phyloP scores from a whole-genome alignment of 2,888 invertebrate genomes.

The Lasioglossum oenotherae region DNA sequence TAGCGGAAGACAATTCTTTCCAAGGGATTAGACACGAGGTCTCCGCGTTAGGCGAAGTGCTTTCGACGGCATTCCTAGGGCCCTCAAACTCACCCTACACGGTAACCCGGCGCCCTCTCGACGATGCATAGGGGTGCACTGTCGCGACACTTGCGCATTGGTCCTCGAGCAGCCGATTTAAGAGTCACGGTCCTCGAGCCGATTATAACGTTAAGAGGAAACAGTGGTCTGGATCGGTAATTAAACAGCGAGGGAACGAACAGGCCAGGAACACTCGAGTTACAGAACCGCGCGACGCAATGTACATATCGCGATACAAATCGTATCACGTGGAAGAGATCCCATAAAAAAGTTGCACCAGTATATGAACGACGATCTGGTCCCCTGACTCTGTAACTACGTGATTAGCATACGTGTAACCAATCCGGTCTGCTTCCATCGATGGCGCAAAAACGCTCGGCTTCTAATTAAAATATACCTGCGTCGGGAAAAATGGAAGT shows the following conservation, averaged over 20 bases:
- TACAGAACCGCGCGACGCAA: not conserved
- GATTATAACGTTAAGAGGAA: conserved; percentile 69
- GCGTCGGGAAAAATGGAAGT: not conserved
- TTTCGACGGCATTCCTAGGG: conserved; percentile 64
- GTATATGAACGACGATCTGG: not conserved
- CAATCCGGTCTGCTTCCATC: not conserved
- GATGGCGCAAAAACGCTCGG: not conserved
- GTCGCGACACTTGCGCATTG: conserved; percentile 76
- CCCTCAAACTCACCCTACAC: conserved; percentile 61
- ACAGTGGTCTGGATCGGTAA: conserved; percentile 63
- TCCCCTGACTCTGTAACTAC: not conserved
- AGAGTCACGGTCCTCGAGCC: conserved; percentile 66
- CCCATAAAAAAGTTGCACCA: not conserved
- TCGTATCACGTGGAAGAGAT: not conserved
- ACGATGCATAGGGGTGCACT: conserved; percentile 76
- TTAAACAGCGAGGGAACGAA: conserved; percentile 54
- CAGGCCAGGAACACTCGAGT: conserved; percentile 20
- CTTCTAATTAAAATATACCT: not conserved
- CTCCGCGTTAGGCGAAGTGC: conserved; percentile 55
- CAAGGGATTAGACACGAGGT: conserved; percentile 73
- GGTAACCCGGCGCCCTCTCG: conserved; percentile 61
- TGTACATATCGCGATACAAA: not conserved
- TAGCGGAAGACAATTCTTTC: conserved; percentile 76
- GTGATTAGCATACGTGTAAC: not conserved
- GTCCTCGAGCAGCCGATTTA: conserved; percentile 67